Base-by-base conservation (phyloP, 1,140 invertebrate species). In the Arctopsyche grandis region DNA sequence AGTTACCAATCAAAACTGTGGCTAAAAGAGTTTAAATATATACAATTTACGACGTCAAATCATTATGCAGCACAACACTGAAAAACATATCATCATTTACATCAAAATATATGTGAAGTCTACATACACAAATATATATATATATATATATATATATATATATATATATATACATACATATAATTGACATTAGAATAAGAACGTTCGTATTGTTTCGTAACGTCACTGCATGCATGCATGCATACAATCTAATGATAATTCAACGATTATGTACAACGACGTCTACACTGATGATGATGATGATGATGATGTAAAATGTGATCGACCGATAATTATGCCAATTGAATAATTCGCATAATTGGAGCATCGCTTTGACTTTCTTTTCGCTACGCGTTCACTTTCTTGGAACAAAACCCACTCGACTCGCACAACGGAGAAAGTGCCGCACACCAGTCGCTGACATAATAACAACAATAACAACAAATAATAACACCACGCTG, bases 391-490 rank as follows among this genome's bases (percentile, higher is more conserved):
- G 66, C 74, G 75, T 74, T 80, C 79, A 77, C 75, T 80, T 80
- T 80, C 79, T 26, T 16, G n/a, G 73, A 71, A 26, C 38, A 38
- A n/a, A n/a, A 80, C 74, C 76, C 75, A 73, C 79, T 77, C n/a
- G n/a, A 52, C 69, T 76, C 70, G 73, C 75, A 44, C 60, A n/a
- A n/a, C 10, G 66, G 79, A 70, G 79, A 80, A 80, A 80, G 79
- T 79, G 71, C 48, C 0, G 9, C 21, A 52, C 46, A 75, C 21
- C 12, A 3, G 24, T 66, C 5, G 21, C 48, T 5, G 4, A 14
- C 48, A 52, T 52, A 46, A 46, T 46, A 46, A 7, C 44, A 5
- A 46, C 44, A 46, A n/a, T n/a, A 7, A 38, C 29, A 38, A 38
- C 29, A 38, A 38, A 38, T 38, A 1, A 52, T 52, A 16, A 52